Conservation (phyloP, 37 sponge, comb jelly and placozoan species). For the Aplysina aerophoba region DNA sequence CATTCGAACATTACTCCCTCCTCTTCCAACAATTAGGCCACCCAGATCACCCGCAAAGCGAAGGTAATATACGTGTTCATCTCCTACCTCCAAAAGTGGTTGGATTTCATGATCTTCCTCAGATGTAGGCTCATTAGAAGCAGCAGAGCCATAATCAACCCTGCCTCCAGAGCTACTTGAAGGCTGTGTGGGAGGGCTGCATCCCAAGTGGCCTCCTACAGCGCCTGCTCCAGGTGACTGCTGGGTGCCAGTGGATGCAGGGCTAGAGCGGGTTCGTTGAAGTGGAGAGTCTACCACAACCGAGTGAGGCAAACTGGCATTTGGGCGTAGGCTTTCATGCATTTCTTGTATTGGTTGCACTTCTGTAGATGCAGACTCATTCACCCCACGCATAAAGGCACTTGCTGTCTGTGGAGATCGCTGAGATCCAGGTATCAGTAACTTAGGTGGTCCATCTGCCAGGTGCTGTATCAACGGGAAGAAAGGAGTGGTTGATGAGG, state of each 20-base stretch:
- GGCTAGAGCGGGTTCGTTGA: not conserved
- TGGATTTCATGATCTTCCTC: constrained; percentile 1
- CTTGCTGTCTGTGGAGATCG: too few species aligned
- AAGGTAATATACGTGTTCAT: not conserved
- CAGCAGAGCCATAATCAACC: not conserved
- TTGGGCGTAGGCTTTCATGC: too few species aligned
- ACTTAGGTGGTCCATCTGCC: not conserved
- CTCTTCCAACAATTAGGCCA: constrained; percentile 80
- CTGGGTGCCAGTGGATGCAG: not conserved
- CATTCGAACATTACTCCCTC: constrained; percentile 64
- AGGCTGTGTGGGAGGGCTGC: not conserved
- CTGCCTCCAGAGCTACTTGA: not conserved
- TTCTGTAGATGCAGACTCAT: not conserved
- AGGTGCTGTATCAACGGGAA: not conserved
- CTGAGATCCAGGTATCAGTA: not conserved
- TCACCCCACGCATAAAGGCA: not conserved
- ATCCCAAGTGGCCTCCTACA: too few species aligned
- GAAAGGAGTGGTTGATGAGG: not conserved
- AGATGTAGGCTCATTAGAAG: not conserved
- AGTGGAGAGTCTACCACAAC: not conserved
- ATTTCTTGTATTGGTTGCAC: too few species aligned
- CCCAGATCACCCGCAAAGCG: constrained; percentile 56
- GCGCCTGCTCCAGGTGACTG: not conserved
- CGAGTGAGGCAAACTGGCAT: not conserved
- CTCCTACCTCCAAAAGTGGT: constrained; percentile 6